Base-by-base conservation (phyloP, 2,113 vertebrate species). In the Camelus dromedarius region DNA sequence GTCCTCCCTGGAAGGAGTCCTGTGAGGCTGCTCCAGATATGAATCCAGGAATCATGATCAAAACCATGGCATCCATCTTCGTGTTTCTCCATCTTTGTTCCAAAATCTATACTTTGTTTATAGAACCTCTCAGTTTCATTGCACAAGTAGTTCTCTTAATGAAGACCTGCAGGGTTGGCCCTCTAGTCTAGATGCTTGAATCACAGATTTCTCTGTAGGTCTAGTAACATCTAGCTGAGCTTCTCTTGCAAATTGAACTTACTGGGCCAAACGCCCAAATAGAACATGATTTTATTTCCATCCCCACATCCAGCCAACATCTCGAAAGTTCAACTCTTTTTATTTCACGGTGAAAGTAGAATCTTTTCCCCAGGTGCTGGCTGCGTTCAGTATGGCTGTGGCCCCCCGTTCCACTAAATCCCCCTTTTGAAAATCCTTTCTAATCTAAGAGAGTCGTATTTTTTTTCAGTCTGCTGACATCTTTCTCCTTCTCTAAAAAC, bases 271-370 rank as follows among this genome's bases (percentile, higher is more conserved):
- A 52, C 92, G 85, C 93, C 96, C 93, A 97, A 82, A 95, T 50
- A 81, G 42, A 97, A 62, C 77, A 54, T 85, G 89, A 93, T 91
- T 96, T 89, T 91, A 81, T 91, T 97, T 89, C 91, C 89, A 79
- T 85, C 60, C 60, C 38, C 28, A 76, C 42, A 62, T 86, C 58
- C 66, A 95, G 73, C 60, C 67, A 91, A 66, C 19, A 72, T 96
- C 89, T 89, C 96, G 77, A 96, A 94, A 96, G 24, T 11, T 76
- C 66, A 70, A 64, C 72, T 82, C 50, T 95, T 84, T 62, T 84
- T 62, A 56, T 92, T 91, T 93, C 69, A 86, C 22, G 14, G 0
- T 16, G 67, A 42, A 93, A 52, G 13, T 66, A 18, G 60, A 86
- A 42, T 91, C 67, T 62, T 96, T 77, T 89, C 79, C 66, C 81